phyloP scores from a whole-genome alignment of 2,113 vertebrate genomes.

The Burhinus bistriatus region DNA sequence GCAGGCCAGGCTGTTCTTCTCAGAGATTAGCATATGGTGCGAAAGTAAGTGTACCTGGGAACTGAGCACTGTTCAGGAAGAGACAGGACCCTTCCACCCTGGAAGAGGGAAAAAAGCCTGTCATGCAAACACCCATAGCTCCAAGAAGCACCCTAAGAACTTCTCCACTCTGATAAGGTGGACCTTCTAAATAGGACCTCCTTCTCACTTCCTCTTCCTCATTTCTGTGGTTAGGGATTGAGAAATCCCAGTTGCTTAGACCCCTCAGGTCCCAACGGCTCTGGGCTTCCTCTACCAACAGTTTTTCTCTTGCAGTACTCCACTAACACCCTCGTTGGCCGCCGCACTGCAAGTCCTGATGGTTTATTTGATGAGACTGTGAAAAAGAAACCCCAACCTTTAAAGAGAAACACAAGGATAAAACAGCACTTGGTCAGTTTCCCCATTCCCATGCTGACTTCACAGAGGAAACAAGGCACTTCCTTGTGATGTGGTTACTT shows the following conservation, averaged over 20 bases:
- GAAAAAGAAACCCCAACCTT: neutral
- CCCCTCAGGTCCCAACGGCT: constrained; percentile 9
- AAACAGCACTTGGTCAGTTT: neutral
- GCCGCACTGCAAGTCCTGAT: neutral
- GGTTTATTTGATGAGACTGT: neutral
- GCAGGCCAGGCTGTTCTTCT: neutral
- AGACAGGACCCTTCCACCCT: neutral
- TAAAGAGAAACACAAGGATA: neutral
- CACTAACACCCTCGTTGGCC: neutral
- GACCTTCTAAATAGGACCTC: neutral
- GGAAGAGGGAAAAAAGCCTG: neutral
- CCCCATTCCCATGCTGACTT: neutral
- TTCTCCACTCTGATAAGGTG: neutral
- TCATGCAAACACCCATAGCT: neutral
- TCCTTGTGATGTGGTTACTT: neutral
- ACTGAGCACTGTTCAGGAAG: neutral
- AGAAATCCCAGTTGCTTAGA: constrained; percentile 53
- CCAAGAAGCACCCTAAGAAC: neutral
- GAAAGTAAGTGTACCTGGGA: neutral
- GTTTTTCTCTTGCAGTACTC: constrained; percentile 1
- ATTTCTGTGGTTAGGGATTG: constrained; percentile 59
- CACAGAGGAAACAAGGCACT: neutral
- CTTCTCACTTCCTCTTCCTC: constrained; percentile 55
- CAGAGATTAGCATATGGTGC: accelerated
- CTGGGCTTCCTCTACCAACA: constrained; percentile 29